These are phyloP conservation scores for Diabrotica virgifera DNA, from an alignment of 1,140 invertebrate genomes.

Conservation along the genomic window DNA sequence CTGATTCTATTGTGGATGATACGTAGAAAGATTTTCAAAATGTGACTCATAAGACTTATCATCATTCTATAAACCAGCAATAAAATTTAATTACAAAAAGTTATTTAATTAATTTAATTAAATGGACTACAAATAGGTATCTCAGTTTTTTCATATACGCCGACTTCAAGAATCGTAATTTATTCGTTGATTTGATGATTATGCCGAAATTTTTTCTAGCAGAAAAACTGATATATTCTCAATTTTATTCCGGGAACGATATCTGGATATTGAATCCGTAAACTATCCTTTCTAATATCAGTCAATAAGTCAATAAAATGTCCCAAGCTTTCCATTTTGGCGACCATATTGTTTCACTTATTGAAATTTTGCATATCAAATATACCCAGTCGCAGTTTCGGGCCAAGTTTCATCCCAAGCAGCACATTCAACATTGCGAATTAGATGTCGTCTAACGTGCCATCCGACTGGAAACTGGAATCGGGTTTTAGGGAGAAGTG, in stretches of 20 bases:
- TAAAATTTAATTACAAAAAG: too few relatives aligned
- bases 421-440: neutral
- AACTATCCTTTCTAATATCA: neutral
- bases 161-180: neutral
- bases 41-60: too few relatives aligned
- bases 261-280: neutral
- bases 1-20: too few relatives aligned
- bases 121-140: too few relatives aligned
- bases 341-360: neutral
- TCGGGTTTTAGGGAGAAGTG: slow-evolving; percentile 6
- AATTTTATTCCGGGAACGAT: neutral
- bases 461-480: slow-evolving; percentile 9
- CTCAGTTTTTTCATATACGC: too few relatives aligned
- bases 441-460: neutral
- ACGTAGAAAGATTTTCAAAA: too few relatives aligned
- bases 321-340: neutral
- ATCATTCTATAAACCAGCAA: too few relatives aligned
- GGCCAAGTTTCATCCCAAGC: neutral
- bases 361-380: neutral
- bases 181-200: neutral
- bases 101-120: too few relatives aligned
- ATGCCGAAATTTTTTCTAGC: neutral
- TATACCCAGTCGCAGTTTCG: neutral
- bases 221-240: neutral
- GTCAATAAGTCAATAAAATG: neutral